phyloP scores from a whole-genome alignment of 2,113 vertebrate species.

The Eurystomus gularis region DNA sequence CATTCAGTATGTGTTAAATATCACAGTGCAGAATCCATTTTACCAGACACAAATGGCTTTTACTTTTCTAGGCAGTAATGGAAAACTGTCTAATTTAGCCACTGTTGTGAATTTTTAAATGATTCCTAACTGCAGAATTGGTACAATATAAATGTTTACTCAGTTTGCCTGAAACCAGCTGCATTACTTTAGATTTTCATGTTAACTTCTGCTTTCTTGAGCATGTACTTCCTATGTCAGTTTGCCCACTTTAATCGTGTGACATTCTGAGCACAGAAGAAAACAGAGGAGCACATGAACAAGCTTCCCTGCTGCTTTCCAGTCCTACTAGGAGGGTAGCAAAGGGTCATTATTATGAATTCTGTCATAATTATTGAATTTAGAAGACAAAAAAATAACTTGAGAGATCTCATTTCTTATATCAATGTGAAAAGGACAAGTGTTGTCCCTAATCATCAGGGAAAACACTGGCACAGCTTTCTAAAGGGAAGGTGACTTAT shows the following conservation, averaged over 20 bases:
- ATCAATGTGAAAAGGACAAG: not conserved
- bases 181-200: not conserved
- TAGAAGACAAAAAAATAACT: not conserved
- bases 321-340: not conserved
- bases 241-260: not conserved
- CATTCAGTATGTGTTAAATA: slow-evolving; percentile 48
- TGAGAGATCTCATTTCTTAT: not conserved
- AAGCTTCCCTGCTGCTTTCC: not conserved
- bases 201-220: not conserved
- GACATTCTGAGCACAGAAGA: not conserved
- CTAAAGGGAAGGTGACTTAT: not conserved
- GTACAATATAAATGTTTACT: slow-evolving; percentile 18
- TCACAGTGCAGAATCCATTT: slow-evolving; percentile 19
- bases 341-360: not conserved
- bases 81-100: slow-evolving; percentile 42
- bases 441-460: not conserved
- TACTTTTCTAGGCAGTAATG: slow-evolving; percentile 35
- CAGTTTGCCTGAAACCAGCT: slow-evolving; percentile 23
- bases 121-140: not conserved
- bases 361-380: not conserved
- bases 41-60: slow-evolving; percentile 1
- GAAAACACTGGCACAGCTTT: not conserved
- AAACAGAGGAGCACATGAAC: not conserved
- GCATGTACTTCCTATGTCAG: not conserved
- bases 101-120: slow-evolving; percentile 47